Conservation (phyloP, 2,797 vertebrate genomes). For the Lagocephalus sceleratus region DNA sequence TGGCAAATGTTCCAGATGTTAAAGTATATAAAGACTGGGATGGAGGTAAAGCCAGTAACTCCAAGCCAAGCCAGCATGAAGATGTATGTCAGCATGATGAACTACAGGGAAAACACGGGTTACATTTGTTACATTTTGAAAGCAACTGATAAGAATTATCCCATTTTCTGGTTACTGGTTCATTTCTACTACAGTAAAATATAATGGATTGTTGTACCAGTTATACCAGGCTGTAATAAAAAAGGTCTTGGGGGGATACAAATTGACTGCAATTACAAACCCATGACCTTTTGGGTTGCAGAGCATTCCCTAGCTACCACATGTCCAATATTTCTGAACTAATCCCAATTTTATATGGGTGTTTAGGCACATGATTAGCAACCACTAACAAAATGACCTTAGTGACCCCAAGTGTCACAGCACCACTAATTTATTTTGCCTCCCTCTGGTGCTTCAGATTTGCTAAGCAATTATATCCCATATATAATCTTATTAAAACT, state of each 20-base stretch:
- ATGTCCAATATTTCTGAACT: not conserved
- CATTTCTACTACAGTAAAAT: not conserved
- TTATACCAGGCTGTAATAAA: not conserved
- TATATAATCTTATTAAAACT: conserved; percentile 40
- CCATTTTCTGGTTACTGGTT: not conserved
- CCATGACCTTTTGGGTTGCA: not conserved
- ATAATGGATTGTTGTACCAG: not conserved
- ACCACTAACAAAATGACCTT: conserved; percentile 23
- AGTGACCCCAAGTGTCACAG: conserved; percentile 28
- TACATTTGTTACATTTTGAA: conserved; percentile 2
- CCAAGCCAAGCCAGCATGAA: conserved; percentile 99
- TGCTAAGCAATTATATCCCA: conserved; percentile 35
- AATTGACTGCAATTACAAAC: not conserved
- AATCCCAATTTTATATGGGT: conserved; percentile 1
- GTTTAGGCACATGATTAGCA: conserved; percentile 17
- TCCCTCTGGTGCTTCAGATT: conserved; percentile 29
- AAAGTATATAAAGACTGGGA: conserved; percentile 98
- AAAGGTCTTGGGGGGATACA: not conserved
- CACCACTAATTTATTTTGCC: conserved; percentile 22
- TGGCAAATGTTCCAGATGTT: conserved; percentile 98
- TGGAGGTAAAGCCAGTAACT: conserved; percentile 93
- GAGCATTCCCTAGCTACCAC: not conserved
- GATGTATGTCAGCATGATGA: conserved; percentile 99
- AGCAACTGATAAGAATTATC: not conserved
- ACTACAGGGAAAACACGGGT: conserved; percentile 71